These are phyloP conservation scores for Dromococcyx pavoninus DNA, from an alignment of 2,797 vertebrate genomes.

Conservation along the genomic window DNA sequence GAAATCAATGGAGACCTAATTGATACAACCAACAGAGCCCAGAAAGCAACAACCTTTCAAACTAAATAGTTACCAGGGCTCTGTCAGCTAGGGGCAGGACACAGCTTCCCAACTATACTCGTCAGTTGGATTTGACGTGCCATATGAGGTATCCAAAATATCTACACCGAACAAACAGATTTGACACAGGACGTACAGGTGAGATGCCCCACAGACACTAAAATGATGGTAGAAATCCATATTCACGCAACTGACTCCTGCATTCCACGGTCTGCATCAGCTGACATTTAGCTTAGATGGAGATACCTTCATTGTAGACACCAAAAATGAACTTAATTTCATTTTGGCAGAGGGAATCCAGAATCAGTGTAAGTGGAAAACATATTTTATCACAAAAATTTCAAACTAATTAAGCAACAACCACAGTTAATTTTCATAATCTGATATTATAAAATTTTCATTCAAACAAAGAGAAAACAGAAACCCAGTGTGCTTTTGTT, in stretches of 20 bases:
- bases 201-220: background rate
- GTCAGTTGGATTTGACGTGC: background rate
- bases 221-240: background rate
- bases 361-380: background rate
- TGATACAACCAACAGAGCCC: background rate
- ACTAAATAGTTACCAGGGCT: background rate
- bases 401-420: background rate
- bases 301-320: background rate
- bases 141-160: background rate
- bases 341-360: background rate
- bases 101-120: background rate
- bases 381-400: background rate
- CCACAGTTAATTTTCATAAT: background rate
- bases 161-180: background rate
- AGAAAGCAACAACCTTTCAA: background rate
- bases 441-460: background rate
- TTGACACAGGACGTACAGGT: background rate
- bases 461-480: background rate
- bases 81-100: background rate
- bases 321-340: background rate
- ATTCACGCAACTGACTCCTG: background rate
- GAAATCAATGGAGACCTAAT: background rate
- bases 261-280: background rate
- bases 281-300: background rate
- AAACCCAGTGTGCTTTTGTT: background rate